Percentiles rank a stretch among this genome's conserved stretches.
phyloP scores from a whole-genome alignment of 2,888 invertebrate genomes.

The Hedya salicella region DNA sequence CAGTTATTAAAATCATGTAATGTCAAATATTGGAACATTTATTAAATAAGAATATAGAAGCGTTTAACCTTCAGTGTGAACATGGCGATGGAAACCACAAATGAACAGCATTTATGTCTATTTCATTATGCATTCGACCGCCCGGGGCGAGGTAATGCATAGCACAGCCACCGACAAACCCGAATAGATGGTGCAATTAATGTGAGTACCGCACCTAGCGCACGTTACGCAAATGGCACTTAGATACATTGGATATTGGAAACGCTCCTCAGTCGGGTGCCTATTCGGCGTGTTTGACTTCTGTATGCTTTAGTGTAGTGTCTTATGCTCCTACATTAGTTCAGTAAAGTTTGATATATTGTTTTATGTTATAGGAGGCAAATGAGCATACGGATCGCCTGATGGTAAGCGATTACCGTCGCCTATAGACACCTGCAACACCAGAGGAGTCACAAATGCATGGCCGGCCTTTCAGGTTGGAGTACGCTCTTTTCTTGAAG shows the following conservation, averaged over 20 bases:
- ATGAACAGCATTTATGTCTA: slow-evolving; percentile 15
- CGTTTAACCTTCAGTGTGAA: no score
- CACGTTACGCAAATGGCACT: slow-evolving; percentile 56
- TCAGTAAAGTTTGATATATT: neutral
- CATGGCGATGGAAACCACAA: neutral
- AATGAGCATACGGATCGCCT: no score
- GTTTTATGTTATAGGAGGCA: no score
- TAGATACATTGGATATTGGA: slow-evolving; percentile 54
- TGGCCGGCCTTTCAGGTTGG: no score
- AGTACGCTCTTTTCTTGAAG: no score
- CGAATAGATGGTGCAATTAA: slow-evolving; percentile 43
- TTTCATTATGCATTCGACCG: slow-evolving; percentile 41
- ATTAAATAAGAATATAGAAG: no score
- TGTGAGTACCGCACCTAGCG: slow-evolving; percentile 38
- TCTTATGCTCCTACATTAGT: neutral
- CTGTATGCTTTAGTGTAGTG: neutral
- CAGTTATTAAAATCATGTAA: no score
- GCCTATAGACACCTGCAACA: no score
- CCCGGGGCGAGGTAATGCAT: slow-evolving; percentile 32
- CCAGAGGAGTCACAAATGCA: no score
- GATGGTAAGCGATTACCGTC: no score
- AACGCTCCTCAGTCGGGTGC: slow-evolving; percentile 46
- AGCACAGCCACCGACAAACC: slow-evolving; percentile 39
- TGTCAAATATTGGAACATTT: no score
- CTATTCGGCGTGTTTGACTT: slow-evolving; percentile 9